A percentile compares a stretch with the other conserved stretches of the same genome.
These are phyloP conservation scores for Drosophila sucinea DNA, from an alignment of 1,140 invertebrate genomes.

Conservation along the genomic window DNA sequence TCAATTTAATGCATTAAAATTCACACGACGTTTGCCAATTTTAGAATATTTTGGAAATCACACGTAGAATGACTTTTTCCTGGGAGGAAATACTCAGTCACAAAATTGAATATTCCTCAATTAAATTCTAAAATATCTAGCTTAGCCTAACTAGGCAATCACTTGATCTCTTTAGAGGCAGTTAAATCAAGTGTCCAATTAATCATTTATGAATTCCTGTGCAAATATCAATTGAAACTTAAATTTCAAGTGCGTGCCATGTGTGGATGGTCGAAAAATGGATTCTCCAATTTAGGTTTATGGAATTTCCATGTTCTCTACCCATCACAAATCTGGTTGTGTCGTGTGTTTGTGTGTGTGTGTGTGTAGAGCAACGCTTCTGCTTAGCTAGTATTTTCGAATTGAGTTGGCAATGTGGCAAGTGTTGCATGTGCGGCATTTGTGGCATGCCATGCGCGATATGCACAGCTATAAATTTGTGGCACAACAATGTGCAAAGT, in stretches of 20 bases:
- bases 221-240: neutral
- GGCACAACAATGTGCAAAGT: slow-evolving; percentile 27
- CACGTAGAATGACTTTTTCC: too few relatives aligned
- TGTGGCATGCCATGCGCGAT: slow-evolving; percentile 23
- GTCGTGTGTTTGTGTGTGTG: slow-evolving; percentile 6
- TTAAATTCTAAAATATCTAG: too few relatives aligned
- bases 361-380: neutral
- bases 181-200: too few relatives aligned
- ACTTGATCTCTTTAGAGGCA: too few relatives aligned
- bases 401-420: slow-evolving; percentile 17
- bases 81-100: too few relatives aligned
- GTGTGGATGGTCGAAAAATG: neutral
- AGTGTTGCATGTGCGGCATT: slow-evolving; percentile 34
- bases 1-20: too few relatives aligned
- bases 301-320: neutral
- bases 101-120: too few relatives aligned
- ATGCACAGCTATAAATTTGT: slow-evolving; percentile 11
- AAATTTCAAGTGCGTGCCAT: neutral
- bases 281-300: neutral
- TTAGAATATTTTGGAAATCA: too few relatives aligned
- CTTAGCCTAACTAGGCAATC: too few relatives aligned
- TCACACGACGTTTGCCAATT: too few relatives aligned
- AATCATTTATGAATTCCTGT: too few relatives aligned
- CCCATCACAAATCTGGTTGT: neutral
- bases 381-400: slow-evolving; percentile 8